These are phyloP conservation scores for Pharmacophagus antenor DNA, from an alignment of 2,888 invertebrate genomes.

Conservation along the genomic window DNA sequence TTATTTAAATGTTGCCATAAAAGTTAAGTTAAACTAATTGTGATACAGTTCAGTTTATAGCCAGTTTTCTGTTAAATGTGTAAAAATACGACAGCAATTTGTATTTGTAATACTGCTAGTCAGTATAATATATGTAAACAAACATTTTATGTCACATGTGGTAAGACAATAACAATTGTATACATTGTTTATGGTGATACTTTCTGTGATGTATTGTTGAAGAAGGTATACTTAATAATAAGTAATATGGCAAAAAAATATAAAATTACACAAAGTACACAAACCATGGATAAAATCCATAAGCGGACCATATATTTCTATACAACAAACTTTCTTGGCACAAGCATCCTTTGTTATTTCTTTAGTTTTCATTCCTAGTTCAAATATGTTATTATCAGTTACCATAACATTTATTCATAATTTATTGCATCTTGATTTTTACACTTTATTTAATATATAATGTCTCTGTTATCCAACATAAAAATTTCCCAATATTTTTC, in stretches of 20 bases:
- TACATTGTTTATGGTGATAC: background rate
- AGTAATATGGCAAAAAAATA: background rate
- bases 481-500: too few species aligned
- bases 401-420: background rate
- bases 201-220: background rate
- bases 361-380: background rate
- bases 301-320: background rate
- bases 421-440: too few species aligned
- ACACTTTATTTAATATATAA: too few species aligned
- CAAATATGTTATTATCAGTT: background rate
- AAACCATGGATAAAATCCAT: background rate
- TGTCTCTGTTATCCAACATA: too few species aligned
- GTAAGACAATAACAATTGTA: background rate
- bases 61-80: background rate
- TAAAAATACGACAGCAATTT: background rate
- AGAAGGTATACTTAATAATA: background rate
- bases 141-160: background rate
- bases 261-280: background rate
- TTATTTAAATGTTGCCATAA: background rate
- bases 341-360: background rate
- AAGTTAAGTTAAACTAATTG: slow-evolving; percentile 6
- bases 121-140: background rate
- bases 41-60: background rate
- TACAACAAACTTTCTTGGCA: background rate
- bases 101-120: background rate